Evolutionary conservation across 2,888 invertebrate species (phyloP), one percentile per base, ranked within the genome.

Genomic region (Rhogogaster chlorosoma): DNA sequence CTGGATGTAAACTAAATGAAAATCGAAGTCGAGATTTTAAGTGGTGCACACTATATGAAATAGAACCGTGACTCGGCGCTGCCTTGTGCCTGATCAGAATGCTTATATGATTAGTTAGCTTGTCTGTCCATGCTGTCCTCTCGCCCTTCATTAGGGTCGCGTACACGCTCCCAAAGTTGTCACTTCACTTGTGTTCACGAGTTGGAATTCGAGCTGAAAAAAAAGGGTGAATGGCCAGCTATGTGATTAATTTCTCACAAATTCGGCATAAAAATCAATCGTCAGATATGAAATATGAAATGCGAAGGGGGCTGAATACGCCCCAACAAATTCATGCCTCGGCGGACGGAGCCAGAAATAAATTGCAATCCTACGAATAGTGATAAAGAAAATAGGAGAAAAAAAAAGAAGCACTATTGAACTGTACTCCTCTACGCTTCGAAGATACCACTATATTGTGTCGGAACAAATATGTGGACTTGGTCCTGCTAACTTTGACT

Each of bases 241-340:
- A 70, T 42, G 83, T 83, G 83, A 83, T 83, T 83, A 83, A 83
- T 83, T 83, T 67, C 83, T 83, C 45, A 64, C 15, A 70, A 70
- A 67, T 45, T 49, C 45, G 26, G 67, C 32, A 36, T 29, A n/a
- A 70, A 83, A 83, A 67, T 83, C 83, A 70, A 83, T 64, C 83
- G 67, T 67, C 26, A 83, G 36, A 36, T 82, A 45, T 82, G 83
- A 67, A 45, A 83, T 70, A 45, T 83, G 83, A 83, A 83, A 83
- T 70, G 67, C 32, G 83, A 38, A 29, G 67, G 26, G 67, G 45
- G 26, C 49, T 83, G 45, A 32, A 67, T 61, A 61, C 61, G 29
- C 61, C 61, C 67, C 7, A 83, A 83, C 83, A 49, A 83, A 83
- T 83, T 83, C 83, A 83, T 67, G 83, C 83, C 38, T 83, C 83